A percentile compares a stretch with the other conserved stretches of the same genome.
These are phyloP conservation scores for Ceyx cyanopectus DNA, from an alignment of 2,113 vertebrate species.

Conservation along the genomic window DNA sequence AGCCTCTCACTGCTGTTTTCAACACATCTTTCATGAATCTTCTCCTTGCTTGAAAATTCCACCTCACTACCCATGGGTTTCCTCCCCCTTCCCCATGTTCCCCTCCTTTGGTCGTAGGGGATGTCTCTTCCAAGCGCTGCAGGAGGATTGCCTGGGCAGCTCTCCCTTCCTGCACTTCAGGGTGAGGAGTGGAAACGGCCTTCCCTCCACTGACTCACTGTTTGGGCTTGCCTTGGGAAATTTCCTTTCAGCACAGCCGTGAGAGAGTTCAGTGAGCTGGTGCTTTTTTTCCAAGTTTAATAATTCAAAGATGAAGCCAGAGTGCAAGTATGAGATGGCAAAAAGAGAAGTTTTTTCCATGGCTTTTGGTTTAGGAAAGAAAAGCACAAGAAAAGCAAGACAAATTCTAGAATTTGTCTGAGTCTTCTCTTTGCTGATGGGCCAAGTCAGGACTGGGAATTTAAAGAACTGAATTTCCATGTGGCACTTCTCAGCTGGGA, in stretches of 20 bases:
- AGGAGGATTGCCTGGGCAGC: accelerated
- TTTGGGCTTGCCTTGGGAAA: background rate
- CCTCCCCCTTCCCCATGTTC: background rate
- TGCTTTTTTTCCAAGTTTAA: background rate
- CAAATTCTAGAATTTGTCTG: background rate
- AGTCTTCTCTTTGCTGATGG: background rate
- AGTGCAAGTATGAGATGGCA: background rate
- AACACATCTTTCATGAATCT: background rate
- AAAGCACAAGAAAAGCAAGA: background rate
- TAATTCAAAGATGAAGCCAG: constrained; percentile 5
- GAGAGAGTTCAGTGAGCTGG: background rate
- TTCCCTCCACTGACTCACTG: background rate
- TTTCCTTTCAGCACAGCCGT: background rate
- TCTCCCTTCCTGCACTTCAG: background rate
- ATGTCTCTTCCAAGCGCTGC: background rate
- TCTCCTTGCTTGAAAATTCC: background rate
- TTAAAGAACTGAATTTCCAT: background rate
- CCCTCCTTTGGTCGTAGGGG: background rate
- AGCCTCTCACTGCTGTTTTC: background rate
- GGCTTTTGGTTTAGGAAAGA: background rate
- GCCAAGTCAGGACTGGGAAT: background rate
- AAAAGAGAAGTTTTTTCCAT: background rate
- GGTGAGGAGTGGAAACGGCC: background rate
- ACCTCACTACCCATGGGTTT: background rate
- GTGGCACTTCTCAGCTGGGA: background rate